Percentiles rank a stretch among this genome's conserved stretches.
Evolutionary conservation across 53 echinoderm and acorn worm genomes (phyloP).

Genomic region (Antedon mediterranea): DNA sequence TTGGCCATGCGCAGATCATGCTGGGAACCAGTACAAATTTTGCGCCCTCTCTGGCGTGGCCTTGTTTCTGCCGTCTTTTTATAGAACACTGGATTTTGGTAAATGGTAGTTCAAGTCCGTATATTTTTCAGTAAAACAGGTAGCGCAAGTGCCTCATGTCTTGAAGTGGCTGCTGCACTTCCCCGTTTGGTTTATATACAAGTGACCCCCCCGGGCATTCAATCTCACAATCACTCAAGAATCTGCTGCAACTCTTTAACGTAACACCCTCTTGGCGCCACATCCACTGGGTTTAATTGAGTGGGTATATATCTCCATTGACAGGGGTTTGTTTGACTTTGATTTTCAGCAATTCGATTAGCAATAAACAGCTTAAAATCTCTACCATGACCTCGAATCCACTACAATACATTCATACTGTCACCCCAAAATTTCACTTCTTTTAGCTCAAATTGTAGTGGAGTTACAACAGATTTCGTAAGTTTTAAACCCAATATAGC

Average conservation of each 20-base stretch:
- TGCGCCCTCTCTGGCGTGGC: too few relatives aligned
- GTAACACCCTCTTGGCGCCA: neutral
- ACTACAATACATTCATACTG: neutral
- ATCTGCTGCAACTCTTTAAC: neutral
- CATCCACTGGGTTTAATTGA: neutral
- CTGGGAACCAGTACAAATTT: too few relatives aligned
- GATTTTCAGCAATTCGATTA: neutral
- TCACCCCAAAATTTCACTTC: conserved; percentile 2
- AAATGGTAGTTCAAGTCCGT: too few relatives aligned
- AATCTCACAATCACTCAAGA: neutral
- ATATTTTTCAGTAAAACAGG: too few relatives aligned
- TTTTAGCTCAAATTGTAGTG: neutral
- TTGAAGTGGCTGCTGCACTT: too few relatives aligned
- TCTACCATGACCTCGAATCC: neutral
- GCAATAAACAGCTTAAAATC: neutral
- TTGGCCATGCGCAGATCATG: too few relatives aligned
- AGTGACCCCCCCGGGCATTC: too few relatives aligned
- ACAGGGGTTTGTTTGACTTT: neutral
- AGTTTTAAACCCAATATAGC: conserved; percentile 2
- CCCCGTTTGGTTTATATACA: too few relatives aligned
- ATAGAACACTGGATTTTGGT: too few relatives aligned
- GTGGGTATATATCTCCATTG: neutral
- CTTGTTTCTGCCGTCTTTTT: too few relatives aligned
- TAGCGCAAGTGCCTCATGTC: too few relatives aligned
- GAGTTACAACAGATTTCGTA: neutral